These are phyloP conservation scores for Andrena hattorfiana DNA, from an alignment of 2,888 invertebrate genomes.

Conservation along the genomic window DNA sequence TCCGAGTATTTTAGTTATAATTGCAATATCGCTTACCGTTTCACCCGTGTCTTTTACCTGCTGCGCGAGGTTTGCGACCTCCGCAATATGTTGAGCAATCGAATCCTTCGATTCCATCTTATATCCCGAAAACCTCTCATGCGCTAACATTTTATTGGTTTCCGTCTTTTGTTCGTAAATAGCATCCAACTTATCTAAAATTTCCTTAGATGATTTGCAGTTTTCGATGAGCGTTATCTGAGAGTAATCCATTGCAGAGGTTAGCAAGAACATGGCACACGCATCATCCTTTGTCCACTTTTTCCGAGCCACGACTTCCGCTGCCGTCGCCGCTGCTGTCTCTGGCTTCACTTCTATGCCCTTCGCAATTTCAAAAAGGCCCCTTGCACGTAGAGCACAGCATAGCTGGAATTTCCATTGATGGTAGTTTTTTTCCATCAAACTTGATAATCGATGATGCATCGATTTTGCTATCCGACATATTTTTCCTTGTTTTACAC, in stretches of 20 bases:
- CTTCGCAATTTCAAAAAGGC: neutral
- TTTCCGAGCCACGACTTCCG: neutral
- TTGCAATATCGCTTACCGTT: conserved; percentile 4
- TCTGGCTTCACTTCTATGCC: neutral
- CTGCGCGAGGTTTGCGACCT: neutral
- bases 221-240: conserved; percentile 13
- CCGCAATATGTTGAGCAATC: neutral
- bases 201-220: neutral
- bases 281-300: conserved; percentile 3
- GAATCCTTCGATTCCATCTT: neutral
- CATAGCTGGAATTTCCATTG: conserved; percentile 13
- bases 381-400: neutral
- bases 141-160: neutral
- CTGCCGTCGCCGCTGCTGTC: neutral
- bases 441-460: neutral
- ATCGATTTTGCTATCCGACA: conserved; percentile 5
- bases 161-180: neutral
- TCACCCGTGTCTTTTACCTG: neutral
- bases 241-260: conserved; percentile 2
- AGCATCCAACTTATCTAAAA: neutral
- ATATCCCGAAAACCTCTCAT: neutral
- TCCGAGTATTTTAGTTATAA: conserved; percentile 6
- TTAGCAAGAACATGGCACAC: conserved; percentile 8
- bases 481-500: neutral
- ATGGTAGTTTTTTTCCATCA: conserved; percentile 9